phyloP scores from a whole-genome alignment of 2,888 invertebrate genomes.

The Hirtodrosophila histrioides region DNA sequence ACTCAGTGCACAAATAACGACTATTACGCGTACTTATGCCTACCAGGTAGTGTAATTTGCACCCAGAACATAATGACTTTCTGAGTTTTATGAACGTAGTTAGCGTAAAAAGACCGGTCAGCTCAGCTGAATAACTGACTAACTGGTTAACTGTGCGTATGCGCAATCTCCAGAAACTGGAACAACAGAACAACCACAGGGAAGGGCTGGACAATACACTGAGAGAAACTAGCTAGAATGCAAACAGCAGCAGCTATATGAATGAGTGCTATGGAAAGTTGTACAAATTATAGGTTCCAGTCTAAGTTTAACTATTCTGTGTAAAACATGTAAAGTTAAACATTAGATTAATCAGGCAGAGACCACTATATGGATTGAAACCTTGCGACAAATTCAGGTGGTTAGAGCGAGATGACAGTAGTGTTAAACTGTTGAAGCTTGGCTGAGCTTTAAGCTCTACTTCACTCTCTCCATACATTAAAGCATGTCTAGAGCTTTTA shows the following conservation, averaged over 20 bases:
- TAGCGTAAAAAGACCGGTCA: no score
- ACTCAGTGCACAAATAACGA: constrained; percentile 22
- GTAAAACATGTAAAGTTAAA: no score
- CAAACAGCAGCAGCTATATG: background rate
- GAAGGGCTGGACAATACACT: constrained; percentile 3
- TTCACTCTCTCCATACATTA: no score
- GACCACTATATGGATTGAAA: no score
- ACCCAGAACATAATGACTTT: constrained; percentile 13
- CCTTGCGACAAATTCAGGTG: no score
- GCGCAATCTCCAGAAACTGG: constrained; percentile 42
- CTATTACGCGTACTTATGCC: constrained; percentile 21
- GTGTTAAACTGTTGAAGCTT: no score
- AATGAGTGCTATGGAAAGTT: background rate
- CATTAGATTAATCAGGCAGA: no score
- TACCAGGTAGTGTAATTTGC: constrained; percentile 17
- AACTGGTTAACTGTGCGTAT: constrained; percentile 56
- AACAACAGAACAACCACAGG: constrained; percentile 6
- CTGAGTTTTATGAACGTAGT: background rate
- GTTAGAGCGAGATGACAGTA: no score
- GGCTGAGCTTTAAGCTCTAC: no score
- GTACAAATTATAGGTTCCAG: no score
- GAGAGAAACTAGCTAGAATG: background rate
- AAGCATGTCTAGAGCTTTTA: no score
- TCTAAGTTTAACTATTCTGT: no score
- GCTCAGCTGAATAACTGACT: background rate